phyloP scores from a whole-genome alignment of 2,888 invertebrate genomes.

The Amblyjoppa proteus region DNA sequence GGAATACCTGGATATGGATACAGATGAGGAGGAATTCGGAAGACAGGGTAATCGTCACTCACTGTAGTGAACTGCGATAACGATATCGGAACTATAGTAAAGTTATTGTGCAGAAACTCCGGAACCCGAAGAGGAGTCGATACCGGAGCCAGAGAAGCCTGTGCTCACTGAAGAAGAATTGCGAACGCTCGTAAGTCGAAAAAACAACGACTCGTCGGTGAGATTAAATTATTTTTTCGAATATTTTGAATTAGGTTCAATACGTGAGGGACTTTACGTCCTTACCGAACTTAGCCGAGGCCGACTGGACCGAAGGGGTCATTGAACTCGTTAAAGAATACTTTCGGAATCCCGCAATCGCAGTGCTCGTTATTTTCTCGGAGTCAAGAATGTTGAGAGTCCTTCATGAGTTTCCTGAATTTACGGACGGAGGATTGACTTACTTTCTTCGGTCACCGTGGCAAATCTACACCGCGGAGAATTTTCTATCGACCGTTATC shows the following conservation, averaged over 20 bases:
- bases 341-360: constrained; percentile 87
- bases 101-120: constrained; percentile 76
- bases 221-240: background rate
- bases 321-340: constrained; percentile 88
- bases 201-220: background rate
- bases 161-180: constrained; percentile 89
- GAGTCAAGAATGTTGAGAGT: constrained; percentile 87
- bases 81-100: too few relatives aligned
- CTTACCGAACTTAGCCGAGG: constrained; percentile 90
- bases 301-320: constrained; percentile 90
- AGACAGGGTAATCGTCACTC: constrained; percentile 76
- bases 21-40: constrained; percentile 83
- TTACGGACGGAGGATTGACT: constrained; percentile 88
- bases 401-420: constrained; percentile 87
- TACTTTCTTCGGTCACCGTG: constrained; percentile 88
- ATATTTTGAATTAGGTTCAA: constrained; percentile 70
- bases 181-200: constrained; percentile 85
- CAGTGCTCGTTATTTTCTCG: constrained; percentile 89
- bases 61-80: background rate
- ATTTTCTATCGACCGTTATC: constrained; percentile 77
- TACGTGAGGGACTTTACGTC: constrained; percentile 90
- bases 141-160: constrained; percentile 86
- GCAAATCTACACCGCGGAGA: constrained; percentile 79
- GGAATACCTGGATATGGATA: constrained; percentile 83
- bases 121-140: constrained; percentile 83